Evolutionary conservation across 2,888 invertebrate genomes (phyloP).

Genomic region (Pachycephus smyrnensis): DNA sequence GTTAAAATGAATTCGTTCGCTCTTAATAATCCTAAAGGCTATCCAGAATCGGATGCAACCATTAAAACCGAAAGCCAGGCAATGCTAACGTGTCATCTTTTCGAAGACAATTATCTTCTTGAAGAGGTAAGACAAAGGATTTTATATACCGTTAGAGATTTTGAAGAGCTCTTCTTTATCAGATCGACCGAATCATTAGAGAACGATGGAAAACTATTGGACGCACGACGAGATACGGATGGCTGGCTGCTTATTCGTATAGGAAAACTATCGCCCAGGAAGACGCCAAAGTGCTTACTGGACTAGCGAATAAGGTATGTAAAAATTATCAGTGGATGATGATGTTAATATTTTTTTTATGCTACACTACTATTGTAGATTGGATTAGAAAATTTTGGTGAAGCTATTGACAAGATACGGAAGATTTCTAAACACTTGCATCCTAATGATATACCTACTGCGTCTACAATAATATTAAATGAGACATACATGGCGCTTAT

Average conservation of each 20-base stretch:
- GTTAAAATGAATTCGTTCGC: background rate
- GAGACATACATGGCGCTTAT: constrained; percentile 34
- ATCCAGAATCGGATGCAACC: background rate
- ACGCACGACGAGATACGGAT: constrained; percentile 37
- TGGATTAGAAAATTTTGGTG: constrained; percentile 33
- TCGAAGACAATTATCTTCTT: constrained; percentile 19
- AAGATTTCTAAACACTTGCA: constrained; percentile 28
- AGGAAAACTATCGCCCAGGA: constrained; percentile 24
- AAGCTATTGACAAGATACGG: constrained; percentile 27
- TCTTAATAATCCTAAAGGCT: background rate
- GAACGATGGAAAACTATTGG: constrained; percentile 36
- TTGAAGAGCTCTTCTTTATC: background rate
- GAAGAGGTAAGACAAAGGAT: constrained; percentile 5
- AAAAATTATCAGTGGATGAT: background rate
- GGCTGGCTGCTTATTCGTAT: constrained; percentile 31
- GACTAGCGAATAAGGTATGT: constrained; percentile 33
- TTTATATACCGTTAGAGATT: background rate
- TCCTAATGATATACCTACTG: constrained; percentile 32
- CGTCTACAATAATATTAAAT: constrained; percentile 32
- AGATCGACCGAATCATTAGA: constrained; percentile 36
- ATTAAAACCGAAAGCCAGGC: background rate
- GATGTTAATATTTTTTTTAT: background rate
- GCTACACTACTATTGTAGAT: constrained; percentile 21
- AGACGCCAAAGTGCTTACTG: constrained; percentile 27
- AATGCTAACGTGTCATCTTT: constrained; percentile 8